phyloP scores from a whole-genome alignment of 2,113 vertebrate species.

The Megaptera novaeangliae region DNA sequence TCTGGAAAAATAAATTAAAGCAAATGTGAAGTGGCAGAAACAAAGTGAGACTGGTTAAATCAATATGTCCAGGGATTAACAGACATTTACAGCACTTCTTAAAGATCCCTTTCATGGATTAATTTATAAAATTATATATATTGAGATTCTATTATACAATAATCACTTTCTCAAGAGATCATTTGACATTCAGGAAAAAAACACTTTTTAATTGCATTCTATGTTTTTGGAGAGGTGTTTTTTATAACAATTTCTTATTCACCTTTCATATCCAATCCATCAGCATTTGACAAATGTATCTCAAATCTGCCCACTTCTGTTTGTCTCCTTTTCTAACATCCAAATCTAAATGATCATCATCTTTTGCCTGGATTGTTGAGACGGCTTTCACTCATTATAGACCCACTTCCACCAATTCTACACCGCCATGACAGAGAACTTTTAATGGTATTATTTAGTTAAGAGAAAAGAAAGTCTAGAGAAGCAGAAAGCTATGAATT shows the following conservation, averaged over 20 bases:
- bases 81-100: not conserved
- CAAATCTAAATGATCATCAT: not conserved
- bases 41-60: not conserved
- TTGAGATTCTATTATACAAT: not conserved
- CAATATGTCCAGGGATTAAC: not conserved
- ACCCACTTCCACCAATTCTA: not conserved
- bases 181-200: not conserved
- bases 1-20: not conserved
- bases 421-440: not conserved
- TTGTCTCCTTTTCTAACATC: not conserved
- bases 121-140: not conserved
- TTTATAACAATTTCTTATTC: not conserved
- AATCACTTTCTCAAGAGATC: not conserved
- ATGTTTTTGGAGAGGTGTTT: not conserved
- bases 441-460: not conserved
- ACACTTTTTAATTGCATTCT: not conserved
- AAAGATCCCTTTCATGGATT: not conserved
- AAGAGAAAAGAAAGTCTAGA: not conserved
- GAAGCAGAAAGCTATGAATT: not conserved
- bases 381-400: not conserved
- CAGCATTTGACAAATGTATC: not conserved
- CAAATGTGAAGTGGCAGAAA: not conserved
- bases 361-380: not conserved
- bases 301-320: not conserved
- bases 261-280: not conserved